Conservation (phyloP, 2,797 vertebrate genomes). For the Pantherophis vulpinus region DNA sequence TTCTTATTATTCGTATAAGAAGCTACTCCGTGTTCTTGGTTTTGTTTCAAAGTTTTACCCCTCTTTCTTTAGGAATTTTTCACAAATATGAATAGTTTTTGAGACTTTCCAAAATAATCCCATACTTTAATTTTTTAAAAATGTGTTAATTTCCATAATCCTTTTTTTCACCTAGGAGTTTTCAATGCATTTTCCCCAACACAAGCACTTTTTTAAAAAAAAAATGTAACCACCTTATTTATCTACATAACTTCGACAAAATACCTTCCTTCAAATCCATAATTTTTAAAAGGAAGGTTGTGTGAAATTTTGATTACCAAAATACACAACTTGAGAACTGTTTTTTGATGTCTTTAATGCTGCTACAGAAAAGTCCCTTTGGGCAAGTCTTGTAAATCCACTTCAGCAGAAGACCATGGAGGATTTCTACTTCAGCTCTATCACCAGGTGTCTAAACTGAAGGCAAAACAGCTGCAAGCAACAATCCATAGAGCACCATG, state of each 20-base stretch:
- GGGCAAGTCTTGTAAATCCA: background rate
- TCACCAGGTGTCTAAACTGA: background rate
- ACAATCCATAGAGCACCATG: background rate
- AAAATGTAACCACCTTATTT: background rate
- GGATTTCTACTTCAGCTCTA: background rate
- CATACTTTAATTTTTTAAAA: background rate
- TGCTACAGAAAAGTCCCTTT: background rate
- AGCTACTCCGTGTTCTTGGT: too few species aligned
- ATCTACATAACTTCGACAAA: background rate
- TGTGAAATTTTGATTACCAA: background rate
- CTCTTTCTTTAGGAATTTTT: background rate
- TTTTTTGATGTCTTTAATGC: background rate
- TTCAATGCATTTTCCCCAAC: background rate
- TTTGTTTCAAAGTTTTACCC: background rate
- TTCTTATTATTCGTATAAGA: background rate
- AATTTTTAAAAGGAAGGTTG: background rate
- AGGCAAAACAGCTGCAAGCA: background rate
- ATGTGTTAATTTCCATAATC: background rate
- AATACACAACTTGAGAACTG: background rate
- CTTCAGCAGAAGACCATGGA: background rate
- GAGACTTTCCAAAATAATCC: background rate
- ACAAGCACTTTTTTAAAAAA: background rate
- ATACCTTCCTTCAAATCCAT: background rate
- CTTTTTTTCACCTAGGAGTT: background rate
- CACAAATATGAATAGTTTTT: background rate